phyloP scores from a whole-genome alignment of 2,797 vertebrate genomes.

The Podarcis lilfordi region DNA sequence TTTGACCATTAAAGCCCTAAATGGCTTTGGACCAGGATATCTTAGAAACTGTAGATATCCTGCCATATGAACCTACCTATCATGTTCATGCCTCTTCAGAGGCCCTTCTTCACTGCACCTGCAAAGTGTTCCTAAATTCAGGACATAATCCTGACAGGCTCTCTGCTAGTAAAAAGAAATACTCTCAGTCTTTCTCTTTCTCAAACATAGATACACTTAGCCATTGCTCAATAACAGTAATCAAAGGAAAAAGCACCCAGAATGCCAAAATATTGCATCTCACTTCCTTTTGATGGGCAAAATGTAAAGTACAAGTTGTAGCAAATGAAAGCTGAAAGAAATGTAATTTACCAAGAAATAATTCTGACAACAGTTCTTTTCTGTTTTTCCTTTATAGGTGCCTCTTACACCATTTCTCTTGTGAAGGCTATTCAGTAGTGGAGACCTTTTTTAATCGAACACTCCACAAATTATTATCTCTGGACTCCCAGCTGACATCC shows the following conservation, averaged over 20 bases:
- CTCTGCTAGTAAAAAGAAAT: background rate
- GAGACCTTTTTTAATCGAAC: constrained; percentile 74
- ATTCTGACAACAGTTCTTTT: constrained; percentile 78
- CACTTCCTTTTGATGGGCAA: background rate
- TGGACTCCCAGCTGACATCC: constrained; percentile 72
- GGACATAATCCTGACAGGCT: background rate
- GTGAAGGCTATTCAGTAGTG: constrained; percentile 71
- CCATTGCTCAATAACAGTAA: background rate
- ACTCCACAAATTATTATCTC: constrained; percentile 79
- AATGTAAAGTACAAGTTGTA: constrained; percentile 10
- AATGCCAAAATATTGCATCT: background rate
- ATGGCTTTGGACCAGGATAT: background rate
- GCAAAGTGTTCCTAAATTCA: background rate
- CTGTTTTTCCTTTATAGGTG: constrained; percentile 79
- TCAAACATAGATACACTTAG: background rate
- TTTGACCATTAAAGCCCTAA: background rate
- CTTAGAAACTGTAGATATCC: background rate
- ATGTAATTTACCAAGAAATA: constrained; percentile 42
- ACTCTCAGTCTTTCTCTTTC: background rate
- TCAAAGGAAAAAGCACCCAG: background rate
- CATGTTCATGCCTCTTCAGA: background rate
- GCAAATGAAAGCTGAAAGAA: constrained; percentile 29
- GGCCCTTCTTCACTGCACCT: background rate
- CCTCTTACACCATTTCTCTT: constrained; percentile 74
- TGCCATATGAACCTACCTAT: background rate